Evolutionary conservation across 2,888 invertebrate species (phyloP).

Genomic region (Thyatira batis): DNA sequence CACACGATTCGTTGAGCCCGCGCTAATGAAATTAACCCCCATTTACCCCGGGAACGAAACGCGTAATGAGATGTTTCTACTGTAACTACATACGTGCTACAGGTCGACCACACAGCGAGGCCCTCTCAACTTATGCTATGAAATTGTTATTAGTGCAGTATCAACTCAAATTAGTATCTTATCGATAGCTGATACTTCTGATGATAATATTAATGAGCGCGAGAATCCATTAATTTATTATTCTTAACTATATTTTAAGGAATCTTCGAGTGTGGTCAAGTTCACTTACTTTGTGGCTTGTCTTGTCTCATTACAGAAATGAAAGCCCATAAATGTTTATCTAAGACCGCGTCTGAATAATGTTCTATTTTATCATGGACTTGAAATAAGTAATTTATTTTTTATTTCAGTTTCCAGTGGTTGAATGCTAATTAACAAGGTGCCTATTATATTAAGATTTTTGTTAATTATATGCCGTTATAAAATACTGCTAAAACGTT

Average conservation of each 20-base stretch:
- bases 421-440: neutral
- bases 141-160: conserved; percentile 11
- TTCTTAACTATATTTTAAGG: too few species aligned
- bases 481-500: conserved; percentile 23
- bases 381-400: neutral
- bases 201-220: too few species aligned
- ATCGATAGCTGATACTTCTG: too few species aligned
- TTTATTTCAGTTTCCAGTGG: neutral
- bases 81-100: conserved; percentile 1
- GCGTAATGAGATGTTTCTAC: conserved; percentile 68
- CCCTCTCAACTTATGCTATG: neutral
- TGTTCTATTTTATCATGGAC: neutral
- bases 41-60: conserved; percentile 64
- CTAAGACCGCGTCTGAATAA: neutral
- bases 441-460: neutral
- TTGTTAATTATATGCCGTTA: conserved; percentile 23
- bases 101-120: neutral
- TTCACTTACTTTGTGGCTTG: conserved; percentile 31
- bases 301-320: conserved; percentile 15
- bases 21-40: conserved; percentile 80
- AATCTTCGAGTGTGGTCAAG: conserved; percentile 12
- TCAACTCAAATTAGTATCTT: too few species aligned
- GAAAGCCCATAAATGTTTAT: conserved; percentile 21
- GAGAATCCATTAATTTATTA: too few species aligned
- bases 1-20: conserved; percentile 79